Conservation (phyloP, 2,113 vertebrate genomes). For the Odontesthes bonariensis region DNA sequence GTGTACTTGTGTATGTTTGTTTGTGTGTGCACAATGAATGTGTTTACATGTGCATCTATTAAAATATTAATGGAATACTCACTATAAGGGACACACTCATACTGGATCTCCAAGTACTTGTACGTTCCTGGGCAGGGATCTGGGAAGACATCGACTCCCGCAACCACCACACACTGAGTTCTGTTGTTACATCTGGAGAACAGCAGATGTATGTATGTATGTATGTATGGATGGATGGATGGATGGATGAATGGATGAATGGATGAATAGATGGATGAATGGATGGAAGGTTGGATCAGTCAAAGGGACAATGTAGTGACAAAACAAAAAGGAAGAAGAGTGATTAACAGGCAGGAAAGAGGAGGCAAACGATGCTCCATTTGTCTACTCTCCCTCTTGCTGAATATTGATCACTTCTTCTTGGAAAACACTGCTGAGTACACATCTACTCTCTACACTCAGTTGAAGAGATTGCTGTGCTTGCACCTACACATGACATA, state of each 20-base stretch:
- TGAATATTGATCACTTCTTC: slow-evolving; percentile 83
- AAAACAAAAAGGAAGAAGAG: slow-evolving; percentile 52
- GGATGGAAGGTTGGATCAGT: slow-evolving; percentile 21
- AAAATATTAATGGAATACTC: slow-evolving; percentile 76
- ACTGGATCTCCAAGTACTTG: slow-evolving; percentile 96
- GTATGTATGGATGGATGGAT: slow-evolving; percentile 49
- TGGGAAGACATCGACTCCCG: slow-evolving; percentile 91
- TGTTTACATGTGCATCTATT: slow-evolving; percentile 11
- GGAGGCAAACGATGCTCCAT: slow-evolving; percentile 65
- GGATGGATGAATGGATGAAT: slow-evolving; percentile 36
- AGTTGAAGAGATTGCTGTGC: slow-evolving; percentile 51
- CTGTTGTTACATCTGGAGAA: slow-evolving; percentile 91
- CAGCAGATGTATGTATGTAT: slow-evolving; percentile 20
- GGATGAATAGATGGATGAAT: slow-evolving; percentile 63
- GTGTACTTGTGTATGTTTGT: slow-evolving; percentile 18
- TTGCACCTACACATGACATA: slow-evolving; percentile 43
- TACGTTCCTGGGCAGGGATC: slow-evolving; percentile 95
- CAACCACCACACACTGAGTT: slow-evolving; percentile 94
- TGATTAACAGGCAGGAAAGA: slow-evolving; percentile 70
- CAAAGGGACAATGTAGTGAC: slow-evolving; percentile 39
- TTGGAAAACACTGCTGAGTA: slow-evolving; percentile 80
- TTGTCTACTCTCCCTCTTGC: slow-evolving; percentile 56
- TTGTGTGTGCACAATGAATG: background rate
- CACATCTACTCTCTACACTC: slow-evolving; percentile 68
- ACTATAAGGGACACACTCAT: slow-evolving; percentile 96